Evolutionary conservation across 1,140 invertebrate genomes (phyloP).

Genomic region (Drosophila dunni): DNA sequence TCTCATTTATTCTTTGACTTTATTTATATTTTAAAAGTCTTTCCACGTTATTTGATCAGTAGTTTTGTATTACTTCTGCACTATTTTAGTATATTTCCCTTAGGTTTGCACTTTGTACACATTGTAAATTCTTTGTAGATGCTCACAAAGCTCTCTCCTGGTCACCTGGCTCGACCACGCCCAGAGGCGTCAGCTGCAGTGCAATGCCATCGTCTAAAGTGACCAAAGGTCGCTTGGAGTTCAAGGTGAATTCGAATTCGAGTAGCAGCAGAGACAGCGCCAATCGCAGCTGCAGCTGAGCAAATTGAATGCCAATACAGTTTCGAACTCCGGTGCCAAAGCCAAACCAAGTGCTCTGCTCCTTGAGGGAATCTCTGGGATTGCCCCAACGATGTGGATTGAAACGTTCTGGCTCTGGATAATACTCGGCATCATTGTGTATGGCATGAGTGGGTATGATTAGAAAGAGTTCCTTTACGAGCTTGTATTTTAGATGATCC

Average conservation of each 20-base stretch:
- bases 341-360: slow-evolving; percentile 86
- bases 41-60: not conserved
- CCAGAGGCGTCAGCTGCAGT: slow-evolving; percentile 63
- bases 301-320: slow-evolving; percentile 87
- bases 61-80: not conserved
- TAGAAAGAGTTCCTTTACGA: slow-evolving; percentile 78
- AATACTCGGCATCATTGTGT: slow-evolving; percentile 85
- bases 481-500: slow-evolving; percentile 83
- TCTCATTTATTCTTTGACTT: too few species aligned
- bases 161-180: slow-evolving; percentile 64
- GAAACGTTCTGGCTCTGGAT: slow-evolving; percentile 87
- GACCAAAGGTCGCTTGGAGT: slow-evolving; percentile 63
- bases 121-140: slow-evolving; percentile 26
- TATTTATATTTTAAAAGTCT: not conserved
- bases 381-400: slow-evolving; percentile 88
- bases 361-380: slow-evolving; percentile 85
- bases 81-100: not conserved
- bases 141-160: slow-evolving; percentile 61
- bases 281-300: slow-evolving; percentile 87
- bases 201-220: slow-evolving; percentile 72
- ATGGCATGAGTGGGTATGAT: slow-evolving; percentile 83
- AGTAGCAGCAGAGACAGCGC: slow-evolving; percentile 84
- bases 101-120: not conserved
- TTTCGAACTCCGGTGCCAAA: slow-evolving; percentile 86
- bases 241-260: slow-evolving; percentile 70